Conservation (phyloP, 1,140 invertebrate genomes). For the Ephestia elutella region DNA sequence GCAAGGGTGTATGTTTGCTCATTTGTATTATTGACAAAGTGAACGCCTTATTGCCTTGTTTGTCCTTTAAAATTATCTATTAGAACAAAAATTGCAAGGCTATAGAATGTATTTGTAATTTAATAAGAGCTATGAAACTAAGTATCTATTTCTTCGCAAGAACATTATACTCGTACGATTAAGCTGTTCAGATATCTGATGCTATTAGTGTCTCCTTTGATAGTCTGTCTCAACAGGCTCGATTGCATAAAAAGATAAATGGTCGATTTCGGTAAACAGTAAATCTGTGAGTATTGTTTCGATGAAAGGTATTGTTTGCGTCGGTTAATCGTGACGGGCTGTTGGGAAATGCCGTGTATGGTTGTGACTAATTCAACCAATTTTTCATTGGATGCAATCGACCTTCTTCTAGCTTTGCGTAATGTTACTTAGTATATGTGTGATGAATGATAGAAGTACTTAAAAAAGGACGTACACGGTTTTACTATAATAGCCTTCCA, state of each 20-base stretch:
- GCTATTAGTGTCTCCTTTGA: neutral
- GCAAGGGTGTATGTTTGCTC: slow-evolving; percentile 14
- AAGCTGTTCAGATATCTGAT: neutral
- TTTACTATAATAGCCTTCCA: neutral
- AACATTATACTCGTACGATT: neutral
- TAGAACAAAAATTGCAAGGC: neutral
- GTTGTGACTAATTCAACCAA: slow-evolving; percentile 28
- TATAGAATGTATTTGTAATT: neutral
- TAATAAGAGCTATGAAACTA: neutral
- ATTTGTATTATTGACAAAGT: slow-evolving; percentile 15
- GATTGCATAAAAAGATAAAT: neutral
- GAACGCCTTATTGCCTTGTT: neutral
- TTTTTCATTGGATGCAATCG: slow-evolving; percentile 32
- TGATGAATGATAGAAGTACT: slow-evolving; percentile 8
- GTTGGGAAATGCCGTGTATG: slow-evolving; percentile 25
- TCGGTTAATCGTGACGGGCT: slow-evolving; percentile 7
- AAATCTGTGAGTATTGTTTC: neutral
- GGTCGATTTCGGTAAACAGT: neutral
- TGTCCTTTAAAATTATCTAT: neutral
- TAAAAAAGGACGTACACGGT: neutral
- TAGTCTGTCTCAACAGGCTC: neutral
- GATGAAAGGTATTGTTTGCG: neutral
- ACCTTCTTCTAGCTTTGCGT: slow-evolving; percentile 17
- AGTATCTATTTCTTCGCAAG: neutral
- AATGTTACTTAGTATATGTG: slow-evolving; percentile 9